A percentile compares a stretch with the other conserved stretches of the same genome.
Evolutionary conservation across 2,888 invertebrate genomes (phyloP).

Genomic region (Azorinus chamasolen): DNA sequence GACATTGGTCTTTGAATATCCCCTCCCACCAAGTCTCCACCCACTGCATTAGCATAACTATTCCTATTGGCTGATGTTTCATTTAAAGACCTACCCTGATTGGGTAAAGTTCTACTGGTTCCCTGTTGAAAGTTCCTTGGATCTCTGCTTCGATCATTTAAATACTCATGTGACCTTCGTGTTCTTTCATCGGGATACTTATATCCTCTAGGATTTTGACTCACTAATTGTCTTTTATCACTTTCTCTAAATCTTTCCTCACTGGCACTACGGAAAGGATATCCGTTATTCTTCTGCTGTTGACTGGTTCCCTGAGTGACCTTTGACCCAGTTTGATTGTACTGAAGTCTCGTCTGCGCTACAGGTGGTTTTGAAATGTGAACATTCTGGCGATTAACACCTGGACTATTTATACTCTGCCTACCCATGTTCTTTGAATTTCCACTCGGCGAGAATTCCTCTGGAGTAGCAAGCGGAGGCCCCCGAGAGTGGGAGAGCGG

Average conservation of each 20-base stretch:
- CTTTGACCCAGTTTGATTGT: slow-evolving; percentile 27
- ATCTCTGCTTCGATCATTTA: slow-evolving; percentile 39
- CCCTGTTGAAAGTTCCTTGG: slow-evolving; percentile 27
- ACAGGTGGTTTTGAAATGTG: slow-evolving; percentile 41
- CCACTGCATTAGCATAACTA: slow-evolving; percentile 37
- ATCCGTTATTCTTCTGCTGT: slow-evolving; percentile 49
- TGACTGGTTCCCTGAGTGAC: slow-evolving; percentile 19
- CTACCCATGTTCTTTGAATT: slow-evolving; percentile 44
- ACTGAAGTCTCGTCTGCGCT: slow-evolving; percentile 35
- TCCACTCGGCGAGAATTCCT: slow-evolving; percentile 69
- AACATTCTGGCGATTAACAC: slow-evolving; percentile 55
- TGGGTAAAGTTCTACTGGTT: slow-evolving; percentile 56
- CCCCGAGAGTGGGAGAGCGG: slow-evolving; percentile 5
- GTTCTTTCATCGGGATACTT: slow-evolving; percentile 54
- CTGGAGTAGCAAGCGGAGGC: slow-evolving; percentile 74
- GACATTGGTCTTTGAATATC: slow-evolving; percentile 82
- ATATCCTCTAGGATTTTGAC: slow-evolving; percentile 37
- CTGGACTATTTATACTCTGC: slow-evolving; percentile 71
- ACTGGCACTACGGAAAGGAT: slow-evolving; percentile 59
- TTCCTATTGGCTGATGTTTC: slow-evolving; percentile 37
- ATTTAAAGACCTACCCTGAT: slow-evolving; percentile 29
- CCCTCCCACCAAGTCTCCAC: slow-evolving; percentile 23
- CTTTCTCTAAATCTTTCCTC: slow-evolving; percentile 64
- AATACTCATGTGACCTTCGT: slow-evolving; percentile 57
- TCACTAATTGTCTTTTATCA: slow-evolving; percentile 27